phyloP scores from a whole-genome alignment of 2,113 vertebrate species.

The Telmatochromis sp. region DNA sequence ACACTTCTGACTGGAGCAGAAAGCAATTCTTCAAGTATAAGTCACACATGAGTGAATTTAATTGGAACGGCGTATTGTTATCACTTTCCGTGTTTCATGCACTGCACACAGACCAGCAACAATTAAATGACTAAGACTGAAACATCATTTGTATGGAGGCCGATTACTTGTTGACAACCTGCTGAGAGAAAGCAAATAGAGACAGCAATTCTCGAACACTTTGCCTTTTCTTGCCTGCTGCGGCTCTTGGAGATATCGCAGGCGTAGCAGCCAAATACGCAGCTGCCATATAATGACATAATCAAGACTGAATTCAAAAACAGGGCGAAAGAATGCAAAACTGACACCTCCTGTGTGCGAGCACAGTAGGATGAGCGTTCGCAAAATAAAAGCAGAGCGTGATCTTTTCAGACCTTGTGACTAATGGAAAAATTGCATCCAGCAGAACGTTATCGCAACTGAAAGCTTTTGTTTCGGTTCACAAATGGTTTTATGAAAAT shows the following conservation, averaged over 20 bases:
- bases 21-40: slow-evolving; percentile 68
- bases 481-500: neutral
- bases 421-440: neutral
- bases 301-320: slow-evolving; percentile 45
- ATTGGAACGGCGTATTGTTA: slow-evolving; percentile 69
- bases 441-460: neutral
- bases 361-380: neutral
- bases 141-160: slow-evolving; percentile 64
- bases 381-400: slow-evolving; percentile 8
- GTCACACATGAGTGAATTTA: slow-evolving; percentile 70
- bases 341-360: slow-evolving; percentile 21
- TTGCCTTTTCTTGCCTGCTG: slow-evolving; percentile 9
- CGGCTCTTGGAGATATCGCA: slow-evolving; percentile 25
- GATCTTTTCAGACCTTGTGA: slow-evolving; percentile 14
- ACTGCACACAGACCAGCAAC: slow-evolving; percentile 56
- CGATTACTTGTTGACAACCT: slow-evolving; percentile 62
- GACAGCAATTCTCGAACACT: slow-evolving; percentile 41
- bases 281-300: slow-evolving; percentile 47
- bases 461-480: neutral
- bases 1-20: slow-evolving; percentile 54
- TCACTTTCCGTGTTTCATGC: slow-evolving; percentile 66
- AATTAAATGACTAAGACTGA: slow-evolving; percentile 67
- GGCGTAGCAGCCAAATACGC: slow-evolving; percentile 1
- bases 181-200: slow-evolving; percentile 52
- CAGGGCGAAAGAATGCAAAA: slow-evolving; percentile 7